Conservation (phyloP, 1,140 invertebrate genomes). For the Drosophila kepulauana region DNA sequence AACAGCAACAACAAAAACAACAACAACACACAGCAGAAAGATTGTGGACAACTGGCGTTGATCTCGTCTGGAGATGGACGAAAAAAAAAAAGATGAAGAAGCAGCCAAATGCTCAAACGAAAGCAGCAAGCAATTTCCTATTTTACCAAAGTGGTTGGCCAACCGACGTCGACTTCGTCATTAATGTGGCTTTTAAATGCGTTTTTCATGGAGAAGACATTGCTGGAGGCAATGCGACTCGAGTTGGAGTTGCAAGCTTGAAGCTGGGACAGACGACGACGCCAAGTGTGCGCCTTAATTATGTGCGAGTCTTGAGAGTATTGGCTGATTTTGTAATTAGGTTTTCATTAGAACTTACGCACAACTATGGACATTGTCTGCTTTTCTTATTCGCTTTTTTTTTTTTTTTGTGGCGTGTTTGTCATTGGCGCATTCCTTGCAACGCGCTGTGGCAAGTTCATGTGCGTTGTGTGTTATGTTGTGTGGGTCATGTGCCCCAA, state of each 20-base stretch:
- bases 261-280: constrained; percentile 20
- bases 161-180: constrained; percentile 56
- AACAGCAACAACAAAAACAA: not conserved
- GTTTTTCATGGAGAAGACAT: constrained; percentile 64
- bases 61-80: constrained; percentile 60
- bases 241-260: not conserved
- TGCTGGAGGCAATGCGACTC: not conserved
- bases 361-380: constrained; percentile 59
- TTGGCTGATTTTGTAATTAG: constrained; percentile 83
- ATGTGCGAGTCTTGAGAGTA: constrained; percentile 80
- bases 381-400: constrained; percentile 10
- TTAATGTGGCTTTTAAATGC: constrained; percentile 83
- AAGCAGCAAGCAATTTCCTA: constrained; percentile 76
- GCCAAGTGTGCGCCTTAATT: constrained; percentile 79
- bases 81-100: constrained; percentile 46
- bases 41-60: constrained; percentile 47
- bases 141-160: constrained; percentile 79
- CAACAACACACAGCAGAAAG: not conserved
- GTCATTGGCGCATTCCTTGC: constrained; percentile 31
- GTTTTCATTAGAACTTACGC: constrained; percentile 79
- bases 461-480: constrained; percentile 46
- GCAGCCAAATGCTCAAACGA: constrained; percentile 69
- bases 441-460: constrained; percentile 40
- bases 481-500: constrained; percentile 63
- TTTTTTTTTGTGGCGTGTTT: not conserved